Percentiles rank a stretch among this genome's conserved stretches.
phyloP scores from a whole-genome alignment of 2,797 vertebrate genomes.

The Helostoma temminkii region DNA sequence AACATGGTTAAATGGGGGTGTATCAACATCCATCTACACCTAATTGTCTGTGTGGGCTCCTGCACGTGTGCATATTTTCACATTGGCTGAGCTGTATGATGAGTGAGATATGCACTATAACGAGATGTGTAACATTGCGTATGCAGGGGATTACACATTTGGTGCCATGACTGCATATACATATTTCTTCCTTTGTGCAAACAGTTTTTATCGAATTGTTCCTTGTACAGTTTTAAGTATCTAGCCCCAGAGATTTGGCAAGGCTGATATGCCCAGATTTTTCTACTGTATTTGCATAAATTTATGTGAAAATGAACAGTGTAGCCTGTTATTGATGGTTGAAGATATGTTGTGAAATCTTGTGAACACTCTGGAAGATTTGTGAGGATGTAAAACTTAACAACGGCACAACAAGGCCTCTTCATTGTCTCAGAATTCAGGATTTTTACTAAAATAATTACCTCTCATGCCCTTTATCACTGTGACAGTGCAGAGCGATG shows the following conservation, averaged over 20 bases:
- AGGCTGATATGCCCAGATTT: background rate
- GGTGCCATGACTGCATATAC: constrained; percentile 28
- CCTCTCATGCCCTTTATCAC: constrained; percentile 66
- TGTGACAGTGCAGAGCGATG: constrained; percentile 66
- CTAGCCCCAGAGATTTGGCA: constrained; percentile 20
- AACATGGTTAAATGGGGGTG: constrained; percentile 23
- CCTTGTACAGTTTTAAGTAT: constrained; percentile 7
- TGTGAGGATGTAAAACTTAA: constrained; percentile 53
- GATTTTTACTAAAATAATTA: constrained; percentile 75
- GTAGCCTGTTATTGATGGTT: constrained; percentile 38
- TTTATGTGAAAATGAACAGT: constrained; percentile 27
- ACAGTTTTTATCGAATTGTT: constrained; percentile 17
- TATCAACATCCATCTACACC: constrained; percentile 29
- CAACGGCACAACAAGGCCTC: constrained; percentile 42
- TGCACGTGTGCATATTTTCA: constrained; percentile 37
- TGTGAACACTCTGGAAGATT: constrained; percentile 43
- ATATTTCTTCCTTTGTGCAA: constrained; percentile 17
- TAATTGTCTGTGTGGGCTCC: constrained; percentile 2
- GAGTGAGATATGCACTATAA: constrained; percentile 32
- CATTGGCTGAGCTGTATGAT: constrained; percentile 29
- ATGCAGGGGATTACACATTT: constrained; percentile 35
- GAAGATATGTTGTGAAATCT: constrained; percentile 30
- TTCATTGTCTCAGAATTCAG: constrained; percentile 43
- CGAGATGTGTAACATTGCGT: constrained; percentile 43
- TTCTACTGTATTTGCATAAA: constrained; percentile 30